A percentile compares a stretch with the other conserved stretches of the same genome.
These are phyloP conservation scores for Ceratosolen solmsi DNA, from an alignment of 1,140 invertebrate genomes.

Conservation along the genomic window DNA sequence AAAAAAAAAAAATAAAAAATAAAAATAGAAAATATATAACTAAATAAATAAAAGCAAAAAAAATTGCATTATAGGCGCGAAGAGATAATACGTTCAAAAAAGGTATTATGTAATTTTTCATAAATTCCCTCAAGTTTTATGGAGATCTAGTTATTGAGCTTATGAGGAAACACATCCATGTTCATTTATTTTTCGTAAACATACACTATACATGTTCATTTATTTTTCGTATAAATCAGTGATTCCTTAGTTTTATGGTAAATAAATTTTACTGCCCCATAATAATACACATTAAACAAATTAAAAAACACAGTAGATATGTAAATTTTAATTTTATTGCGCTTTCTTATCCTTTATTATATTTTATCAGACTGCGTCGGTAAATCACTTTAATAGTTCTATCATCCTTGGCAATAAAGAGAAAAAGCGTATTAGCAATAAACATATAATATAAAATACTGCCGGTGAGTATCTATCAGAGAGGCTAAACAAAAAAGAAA, in stretches of 20 bases:
- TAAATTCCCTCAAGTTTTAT: neutral
- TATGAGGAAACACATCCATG: neutral
- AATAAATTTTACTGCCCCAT: conserved; percentile 2
- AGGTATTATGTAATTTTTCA: neutral
- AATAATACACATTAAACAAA: conserved; percentile 7
- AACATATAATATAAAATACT: neutral
- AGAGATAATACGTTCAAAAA: neutral
- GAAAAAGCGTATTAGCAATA: neutral
- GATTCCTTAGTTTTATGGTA: neutral
- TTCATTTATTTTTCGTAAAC: neutral
- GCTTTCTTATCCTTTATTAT: conserved; percentile 8
- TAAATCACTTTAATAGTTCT: conserved; percentile 10
- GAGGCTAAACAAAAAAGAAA: too few relatives aligned
- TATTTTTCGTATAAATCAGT: neutral
- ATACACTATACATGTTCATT: neutral
- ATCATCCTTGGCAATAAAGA: neutral
- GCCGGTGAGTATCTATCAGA: neutral
- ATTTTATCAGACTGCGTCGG: neutral
- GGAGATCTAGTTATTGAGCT: neutral
- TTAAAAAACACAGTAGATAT: conserved; percentile 4
- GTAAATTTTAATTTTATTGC: conserved; percentile 9
- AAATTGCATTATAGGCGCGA: neutral
- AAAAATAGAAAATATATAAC: too few relatives aligned
- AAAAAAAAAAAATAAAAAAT: too few relatives aligned
- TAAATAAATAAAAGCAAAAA: neutral